Conservation (phyloP, 2,888 invertebrate genomes). For the Caenorhabditis sp. region DNA sequence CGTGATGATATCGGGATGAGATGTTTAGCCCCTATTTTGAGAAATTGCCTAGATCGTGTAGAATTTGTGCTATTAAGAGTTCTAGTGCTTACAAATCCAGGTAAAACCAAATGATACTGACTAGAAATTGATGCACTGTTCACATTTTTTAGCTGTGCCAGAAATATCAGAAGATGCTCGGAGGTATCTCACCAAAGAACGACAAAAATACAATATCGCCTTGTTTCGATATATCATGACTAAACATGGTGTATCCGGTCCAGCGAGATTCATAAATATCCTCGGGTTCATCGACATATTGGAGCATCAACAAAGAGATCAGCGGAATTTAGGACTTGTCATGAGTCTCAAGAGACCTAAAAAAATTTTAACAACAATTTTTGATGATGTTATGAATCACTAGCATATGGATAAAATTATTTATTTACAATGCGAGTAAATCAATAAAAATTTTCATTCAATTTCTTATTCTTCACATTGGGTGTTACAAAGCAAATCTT, state of each 20-base stretch:
- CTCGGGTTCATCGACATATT: constrained; percentile 25
- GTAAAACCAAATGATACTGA: constrained; percentile 4
- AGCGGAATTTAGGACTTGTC: neutral
- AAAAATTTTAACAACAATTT: neutral
- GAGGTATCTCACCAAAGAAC: constrained; percentile 4
- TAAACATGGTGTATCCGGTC: constrained; percentile 13
- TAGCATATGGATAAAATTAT: too few species aligned
- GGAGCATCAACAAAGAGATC: constrained; percentile 31
- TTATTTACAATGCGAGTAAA: too few species aligned
- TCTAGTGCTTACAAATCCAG: constrained; percentile 21
- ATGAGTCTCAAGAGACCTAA: neutral
- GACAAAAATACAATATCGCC: constrained; percentile 23
- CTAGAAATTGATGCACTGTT: neutral
- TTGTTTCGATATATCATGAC: constrained; percentile 21
- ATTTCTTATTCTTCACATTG: too few species aligned
- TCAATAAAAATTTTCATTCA: too few species aligned
- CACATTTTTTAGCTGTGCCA: neutral
- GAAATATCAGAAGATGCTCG: neutral
- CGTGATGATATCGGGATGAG: neutral
- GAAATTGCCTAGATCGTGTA: constrained; percentile 1
- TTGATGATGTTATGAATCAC: neutral
- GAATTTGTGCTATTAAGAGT: constrained; percentile 28
- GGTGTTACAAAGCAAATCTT: too few species aligned
- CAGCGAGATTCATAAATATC: constrained; percentile 19
- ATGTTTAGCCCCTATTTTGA: neutral